Conservation (phyloP, 2,888 invertebrate genomes). For the Meiosimyza decipiens region DNA sequence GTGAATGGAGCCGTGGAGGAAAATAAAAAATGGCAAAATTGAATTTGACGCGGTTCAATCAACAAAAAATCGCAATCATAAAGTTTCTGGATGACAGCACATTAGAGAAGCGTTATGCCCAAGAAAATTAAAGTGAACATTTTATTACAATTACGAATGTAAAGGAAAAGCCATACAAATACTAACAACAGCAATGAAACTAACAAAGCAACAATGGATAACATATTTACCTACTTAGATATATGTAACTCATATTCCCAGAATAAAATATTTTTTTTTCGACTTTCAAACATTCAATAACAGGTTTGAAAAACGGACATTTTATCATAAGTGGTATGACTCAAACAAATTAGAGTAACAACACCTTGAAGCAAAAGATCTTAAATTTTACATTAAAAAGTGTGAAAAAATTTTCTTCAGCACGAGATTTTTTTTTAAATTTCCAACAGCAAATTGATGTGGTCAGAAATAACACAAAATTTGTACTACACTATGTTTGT, state of each 20-base stretch:
- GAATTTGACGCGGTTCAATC: constrained; percentile 50
- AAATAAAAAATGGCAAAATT: constrained; percentile 35
- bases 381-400: too few relatives aligned
- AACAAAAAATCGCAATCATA: constrained; percentile 50
- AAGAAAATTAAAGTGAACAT: background rate
- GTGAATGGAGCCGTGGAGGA: background rate
- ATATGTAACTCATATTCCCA: too few relatives aligned
- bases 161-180: background rate
- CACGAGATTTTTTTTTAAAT: too few relatives aligned
- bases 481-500: background rate
- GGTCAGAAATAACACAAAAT: background rate
- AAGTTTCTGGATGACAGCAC: constrained; percentile 46
- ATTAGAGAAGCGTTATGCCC: constrained; percentile 10
- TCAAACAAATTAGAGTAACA: too few relatives aligned
- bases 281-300: too few relatives aligned
- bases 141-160: too few relatives aligned
- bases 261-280: too few relatives aligned
- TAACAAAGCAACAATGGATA: background rate
- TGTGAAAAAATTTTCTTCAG: too few relatives aligned
- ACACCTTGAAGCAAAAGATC: too few relatives aligned
- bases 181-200: background rate
- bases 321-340: too few relatives aligned
- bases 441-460: background rate
- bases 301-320: too few relatives aligned
- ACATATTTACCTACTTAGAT: background rate